Percentiles rank a stretch among this genome's conserved stretches.
Conservation (phyloP, 2,888 invertebrate species). For the Amorpha juglandis region DNA sequence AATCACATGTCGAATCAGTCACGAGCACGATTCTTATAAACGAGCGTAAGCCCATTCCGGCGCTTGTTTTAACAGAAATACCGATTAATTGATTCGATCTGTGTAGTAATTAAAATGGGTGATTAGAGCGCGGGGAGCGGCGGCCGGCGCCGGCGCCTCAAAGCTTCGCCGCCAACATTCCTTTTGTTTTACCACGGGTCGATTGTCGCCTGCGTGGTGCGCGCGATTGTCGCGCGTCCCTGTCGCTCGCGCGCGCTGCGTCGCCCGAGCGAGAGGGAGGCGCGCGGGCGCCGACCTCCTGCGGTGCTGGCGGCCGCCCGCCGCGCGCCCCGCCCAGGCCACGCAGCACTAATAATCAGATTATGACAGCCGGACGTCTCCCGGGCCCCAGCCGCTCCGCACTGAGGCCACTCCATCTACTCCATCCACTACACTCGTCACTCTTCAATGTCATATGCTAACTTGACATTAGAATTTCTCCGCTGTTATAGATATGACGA, state of each 20-base stretch:
- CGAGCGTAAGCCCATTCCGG: constrained; percentile 67
- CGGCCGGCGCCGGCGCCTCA: constrained; percentile 84
- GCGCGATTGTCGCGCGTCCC: constrained; percentile 52
- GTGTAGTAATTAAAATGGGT: constrained; percentile 84
- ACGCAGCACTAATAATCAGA: constrained; percentile 80
- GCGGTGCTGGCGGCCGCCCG: constrained; percentile 74
- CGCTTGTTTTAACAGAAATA: constrained; percentile 82
- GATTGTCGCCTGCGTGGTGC: constrained; percentile 81
- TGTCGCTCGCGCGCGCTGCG: constrained; percentile 41
- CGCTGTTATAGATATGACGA: constrained; percentile 42
- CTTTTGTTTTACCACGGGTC: constrained; percentile 84
- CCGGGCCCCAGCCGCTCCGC: constrained; percentile 34
- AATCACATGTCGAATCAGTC: constrained; percentile 63
- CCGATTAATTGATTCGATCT: constrained; percentile 85
- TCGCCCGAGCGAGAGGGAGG: constrained; percentile 61
- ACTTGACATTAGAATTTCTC: constrained; percentile 58
- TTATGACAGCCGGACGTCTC: constrained; percentile 80
- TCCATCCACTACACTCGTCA: constrained; percentile 62
- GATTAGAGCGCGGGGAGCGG: constrained; percentile 82
- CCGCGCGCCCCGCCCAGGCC: constrained; percentile 75
- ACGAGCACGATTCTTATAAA: constrained; percentile 61
- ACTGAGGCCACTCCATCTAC: constrained; percentile 42
- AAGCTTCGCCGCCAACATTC: constrained; percentile 84
- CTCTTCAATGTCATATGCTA: constrained; percentile 64
- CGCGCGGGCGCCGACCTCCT: constrained; percentile 81